Evolutionary conservation across 1,140 invertebrate genomes (phyloP).

Genomic region (Mya arenaria): DNA sequence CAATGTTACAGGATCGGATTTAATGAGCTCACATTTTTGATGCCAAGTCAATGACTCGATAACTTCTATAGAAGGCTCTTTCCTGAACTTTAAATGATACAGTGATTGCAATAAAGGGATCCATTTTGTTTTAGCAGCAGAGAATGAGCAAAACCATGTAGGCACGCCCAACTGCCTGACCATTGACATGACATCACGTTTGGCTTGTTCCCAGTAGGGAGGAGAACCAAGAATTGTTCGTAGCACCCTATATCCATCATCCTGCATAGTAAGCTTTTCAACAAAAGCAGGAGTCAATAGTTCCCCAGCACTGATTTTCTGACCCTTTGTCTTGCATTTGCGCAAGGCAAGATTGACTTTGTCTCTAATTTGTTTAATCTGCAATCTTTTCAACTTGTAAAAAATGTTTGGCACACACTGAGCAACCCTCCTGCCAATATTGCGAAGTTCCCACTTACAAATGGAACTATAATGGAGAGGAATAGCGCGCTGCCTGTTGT

Average conservation of each 20-base stretch:
- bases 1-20: slow-evolving; percentile 59
- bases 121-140: slow-evolving; percentile 60
- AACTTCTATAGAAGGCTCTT: slow-evolving; percentile 28
- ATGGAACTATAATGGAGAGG: slow-evolving; percentile 47
- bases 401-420: slow-evolving; percentile 52
- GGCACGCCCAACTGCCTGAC: slow-evolving; percentile 56
- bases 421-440: slow-evolving; percentile 48
- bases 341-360: slow-evolving; percentile 56
- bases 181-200: slow-evolving; percentile 63
- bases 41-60: slow-evolving; percentile 21
- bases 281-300: slow-evolving; percentile 27
- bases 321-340: slow-evolving; percentile 54
- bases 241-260: slow-evolving; percentile 62
- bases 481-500: slow-evolving; percentile 21
- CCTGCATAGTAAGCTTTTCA: slow-evolving; percentile 52
- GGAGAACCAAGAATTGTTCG: slow-evolving; percentile 55
- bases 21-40: slow-evolving; percentile 50
- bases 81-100: slow-evolving; percentile 10
- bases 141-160: slow-evolving; percentile 59
- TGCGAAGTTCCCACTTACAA: slow-evolving; percentile 42
- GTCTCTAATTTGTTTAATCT: slow-evolving; percentile 62
- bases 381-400: slow-evolving; percentile 64
- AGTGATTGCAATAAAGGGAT: slow-evolving; percentile 51
- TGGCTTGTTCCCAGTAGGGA: slow-evolving; percentile 59
- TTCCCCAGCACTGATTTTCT: slow-evolving; percentile 56